Base-by-base conservation (phyloP, 2,888 invertebrate species). In the Bimastos eiseni region DNA sequence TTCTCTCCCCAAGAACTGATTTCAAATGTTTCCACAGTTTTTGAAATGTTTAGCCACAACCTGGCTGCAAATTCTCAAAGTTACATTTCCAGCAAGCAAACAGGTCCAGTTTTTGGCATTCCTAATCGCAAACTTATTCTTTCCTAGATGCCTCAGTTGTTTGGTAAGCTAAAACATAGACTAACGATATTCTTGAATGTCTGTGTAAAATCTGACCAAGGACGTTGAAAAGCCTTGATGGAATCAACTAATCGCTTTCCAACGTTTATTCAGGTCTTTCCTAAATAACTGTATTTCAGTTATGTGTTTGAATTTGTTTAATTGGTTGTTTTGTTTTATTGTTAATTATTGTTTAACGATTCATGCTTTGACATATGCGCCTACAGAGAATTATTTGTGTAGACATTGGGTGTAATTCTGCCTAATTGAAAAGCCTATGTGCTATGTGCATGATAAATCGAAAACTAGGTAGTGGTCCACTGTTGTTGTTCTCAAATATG, bases 141-240 rank as follows among this genome's bases (percentile, higher is more conserved):
- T 70, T 70, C 70, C 70, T n/a, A 70, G 70, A 70, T 70, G 70
- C n/a, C 70, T 70, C 70, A n/a, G 70, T 70, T 70, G n/a, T 70
- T 70, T 70, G 30, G 30, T n/a, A 70, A 70, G 70, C 70, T n/a
- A 0, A n/a, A 70, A 70, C 70, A 30, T 70, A n/a, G 13, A 70
- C 70, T 70, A n/a, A 6, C 70, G 70, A 70, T n/a, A 70, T 70
- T n/a, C 30, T 70, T 70, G 8, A n/a, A 70, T n/a, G 70, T n/a
- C 70, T 70, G n/a, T 55, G 55, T 70, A 6, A 70, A 70, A n/a
- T 70, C 70, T n/a, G 70, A 70, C 13, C 30, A n/a, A n/a, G 11
- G 30, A 24, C 8, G 30, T 70, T 30, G 70, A 70, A n/a, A 70
- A 30, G n/a, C 70, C 70, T 6, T 70, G 70, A 70, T 70, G 70